Evolutionary conservation across 2,888 invertebrate species (phyloP).

Genomic region (Drepana falcataria): DNA sequence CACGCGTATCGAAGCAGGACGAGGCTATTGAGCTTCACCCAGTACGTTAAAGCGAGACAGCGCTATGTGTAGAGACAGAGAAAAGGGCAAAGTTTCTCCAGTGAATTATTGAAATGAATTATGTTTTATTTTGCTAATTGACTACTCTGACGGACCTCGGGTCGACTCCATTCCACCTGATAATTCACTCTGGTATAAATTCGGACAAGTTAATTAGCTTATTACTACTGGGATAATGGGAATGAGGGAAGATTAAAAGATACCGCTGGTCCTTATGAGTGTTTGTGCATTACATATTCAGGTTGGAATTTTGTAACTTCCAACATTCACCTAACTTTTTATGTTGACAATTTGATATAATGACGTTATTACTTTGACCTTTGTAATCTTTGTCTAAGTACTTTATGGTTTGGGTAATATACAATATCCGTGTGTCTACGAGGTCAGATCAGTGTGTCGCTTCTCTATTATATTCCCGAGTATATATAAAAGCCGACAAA

Average conservation of each 20-base stretch:
- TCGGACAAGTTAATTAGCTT: conserved; percentile 37
- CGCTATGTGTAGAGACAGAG: conserved; percentile 22
- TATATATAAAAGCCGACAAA: no score
- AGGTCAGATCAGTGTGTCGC: no score
- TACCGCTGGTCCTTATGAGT: background rate
- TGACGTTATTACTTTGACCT: no score
- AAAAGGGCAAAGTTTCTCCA: conserved; percentile 49
- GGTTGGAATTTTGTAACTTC: background rate
- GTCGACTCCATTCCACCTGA: conserved; percentile 25
- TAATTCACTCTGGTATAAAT: conserved; percentile 35
- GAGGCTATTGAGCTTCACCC: conserved; percentile 19
- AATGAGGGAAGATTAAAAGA: background rate
- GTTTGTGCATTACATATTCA: background rate
- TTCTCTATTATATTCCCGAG: no score
- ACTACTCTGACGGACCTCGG: conserved; percentile 20
- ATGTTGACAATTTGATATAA: no score
- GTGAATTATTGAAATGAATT: conserved; percentile 62
- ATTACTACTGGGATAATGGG: conserved; percentile 12
- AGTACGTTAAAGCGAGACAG: conserved; percentile 22
- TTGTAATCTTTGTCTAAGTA: no score
- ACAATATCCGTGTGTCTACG: no score
- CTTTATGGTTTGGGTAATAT: no score
- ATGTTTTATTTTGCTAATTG: conserved; percentile 60
- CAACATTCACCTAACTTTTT: no score
- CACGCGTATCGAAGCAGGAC: conserved; percentile 40